These are phyloP conservation scores for Prionailurus bengalensis DNA, from an alignment of 2,113 vertebrate species.

Conservation along the genomic window DNA sequence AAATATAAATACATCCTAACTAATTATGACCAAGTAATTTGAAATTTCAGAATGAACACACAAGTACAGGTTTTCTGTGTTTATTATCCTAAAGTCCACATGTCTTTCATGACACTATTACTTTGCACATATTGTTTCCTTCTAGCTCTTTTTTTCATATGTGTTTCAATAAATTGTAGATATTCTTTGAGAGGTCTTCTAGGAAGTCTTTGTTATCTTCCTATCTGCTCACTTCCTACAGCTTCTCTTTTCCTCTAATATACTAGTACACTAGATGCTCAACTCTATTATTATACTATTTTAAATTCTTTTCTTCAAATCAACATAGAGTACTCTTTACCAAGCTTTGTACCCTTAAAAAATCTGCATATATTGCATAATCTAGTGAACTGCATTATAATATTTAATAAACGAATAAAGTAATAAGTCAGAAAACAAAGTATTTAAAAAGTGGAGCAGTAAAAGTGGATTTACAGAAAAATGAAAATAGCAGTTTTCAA, in stretches of 20 bases:
- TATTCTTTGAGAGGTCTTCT: not conserved
- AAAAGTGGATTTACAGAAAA: not conserved
- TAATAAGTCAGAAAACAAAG: not conserved
- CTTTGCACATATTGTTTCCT: not conserved
- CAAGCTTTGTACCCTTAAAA: not conserved
- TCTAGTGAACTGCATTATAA: not conserved
- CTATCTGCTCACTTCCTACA: fast-evolving
- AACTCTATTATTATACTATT: not conserved
- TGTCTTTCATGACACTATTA: not conserved
- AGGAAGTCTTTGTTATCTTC: not conserved
- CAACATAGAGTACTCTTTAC: not conserved
- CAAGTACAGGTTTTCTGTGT: not conserved
- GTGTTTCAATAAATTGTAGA: not conserved
- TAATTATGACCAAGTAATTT: not conserved
- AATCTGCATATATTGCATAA: not conserved
- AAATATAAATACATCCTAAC: not conserved
- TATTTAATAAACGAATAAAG: not conserved
- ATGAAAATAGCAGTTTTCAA: not conserved
- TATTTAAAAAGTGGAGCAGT: not conserved
- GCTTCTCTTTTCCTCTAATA: not conserved
- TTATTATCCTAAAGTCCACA: not conserved
- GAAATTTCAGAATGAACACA: not conserved
- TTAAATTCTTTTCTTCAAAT: not conserved
- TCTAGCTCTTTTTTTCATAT: not conserved
- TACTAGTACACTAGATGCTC: not conserved